Evolutionary conservation across 2,888 invertebrate species (phyloP), one percentile per base, ranked within the genome.

Genomic region (Terebella lapidaria): DNA sequence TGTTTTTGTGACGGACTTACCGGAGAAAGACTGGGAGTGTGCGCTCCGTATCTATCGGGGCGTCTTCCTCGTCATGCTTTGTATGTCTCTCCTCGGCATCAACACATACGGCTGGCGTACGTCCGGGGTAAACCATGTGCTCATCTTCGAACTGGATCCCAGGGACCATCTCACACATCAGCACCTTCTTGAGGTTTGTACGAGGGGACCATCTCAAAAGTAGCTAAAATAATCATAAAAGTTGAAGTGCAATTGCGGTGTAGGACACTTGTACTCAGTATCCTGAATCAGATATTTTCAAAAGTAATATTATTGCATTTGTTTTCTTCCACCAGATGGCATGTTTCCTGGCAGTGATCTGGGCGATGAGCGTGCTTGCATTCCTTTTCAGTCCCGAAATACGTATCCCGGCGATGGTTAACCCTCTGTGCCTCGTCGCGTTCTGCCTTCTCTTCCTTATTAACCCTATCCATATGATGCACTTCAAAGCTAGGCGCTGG

Each of bases 61-160:
- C 0, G 93, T 95, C 2, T 87, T 99, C 70, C 87, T 99, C 4
- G 85, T 97, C 62, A 90, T 95, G 29, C 87, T 94, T 74, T 94
- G 94, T 77, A 86, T 95, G 74, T 95, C 96, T 78, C 84, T 96
- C 35, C 91, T 96, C 82, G 96, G 95, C 27, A 89, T 96, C 55
- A 96, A 96, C 77, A 92, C 95, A 0, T 95, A 95, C 78, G 95
- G 95, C 3, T 96, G 96, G 96, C 84, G 95, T 66, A 92, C 94
- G 0, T 94, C 94, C 0, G 96, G 97, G 2, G 96, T 97, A 18
- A 96, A 96, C 83, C 96, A 97, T 78, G 96, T 97, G 0, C 84
- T 97, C 1, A 97, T 97, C 70, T 97, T 97, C 81, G 96, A 96
- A 78, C 83, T 97, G 72, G 95, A 97, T 81, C 96, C 96, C 0